phyloP scores from a whole-genome alignment of 2,113 vertebrate species.

The Halcyon malimbica region DNA sequence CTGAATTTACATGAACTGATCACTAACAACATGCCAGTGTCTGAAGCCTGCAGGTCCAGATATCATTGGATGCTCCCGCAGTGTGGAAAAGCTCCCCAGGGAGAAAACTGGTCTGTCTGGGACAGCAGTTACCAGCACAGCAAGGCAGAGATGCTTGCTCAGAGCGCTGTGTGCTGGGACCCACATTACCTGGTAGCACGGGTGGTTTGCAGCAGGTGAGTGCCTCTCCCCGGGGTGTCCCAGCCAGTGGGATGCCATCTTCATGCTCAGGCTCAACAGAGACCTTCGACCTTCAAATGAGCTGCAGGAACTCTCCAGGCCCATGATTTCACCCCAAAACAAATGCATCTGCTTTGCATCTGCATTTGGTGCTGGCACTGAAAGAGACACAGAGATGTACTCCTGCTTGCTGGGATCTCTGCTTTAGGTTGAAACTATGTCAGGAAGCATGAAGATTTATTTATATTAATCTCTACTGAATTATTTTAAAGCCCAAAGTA shows the following conservation, averaged over 20 bases:
- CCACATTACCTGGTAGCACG: rapidly evolving
- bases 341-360: background rate
- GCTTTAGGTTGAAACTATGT: background rate
- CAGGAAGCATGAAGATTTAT: background rate
- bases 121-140: background rate
- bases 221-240: background rate
- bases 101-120: background rate
- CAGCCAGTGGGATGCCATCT: rapidly evolving
- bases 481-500: background rate
- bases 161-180: background rate
- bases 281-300: background rate
- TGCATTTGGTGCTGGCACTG: background rate
- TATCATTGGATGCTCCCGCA: background rate
- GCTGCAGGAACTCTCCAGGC: background rate
- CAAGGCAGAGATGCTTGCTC: background rate
- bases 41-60: background rate
- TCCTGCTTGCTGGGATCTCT: background rate
- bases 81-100: background rate
- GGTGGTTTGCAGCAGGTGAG: rapidly evolving
- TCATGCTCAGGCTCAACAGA: background rate
- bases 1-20: background rate
- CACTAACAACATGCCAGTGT: rapidly evolving
- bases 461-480: background rate
- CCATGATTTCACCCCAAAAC: background rate
- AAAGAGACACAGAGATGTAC: background rate